Conservation (phyloP, 1,140 invertebrate genomes). For the Condylostylus longicornis region DNA sequence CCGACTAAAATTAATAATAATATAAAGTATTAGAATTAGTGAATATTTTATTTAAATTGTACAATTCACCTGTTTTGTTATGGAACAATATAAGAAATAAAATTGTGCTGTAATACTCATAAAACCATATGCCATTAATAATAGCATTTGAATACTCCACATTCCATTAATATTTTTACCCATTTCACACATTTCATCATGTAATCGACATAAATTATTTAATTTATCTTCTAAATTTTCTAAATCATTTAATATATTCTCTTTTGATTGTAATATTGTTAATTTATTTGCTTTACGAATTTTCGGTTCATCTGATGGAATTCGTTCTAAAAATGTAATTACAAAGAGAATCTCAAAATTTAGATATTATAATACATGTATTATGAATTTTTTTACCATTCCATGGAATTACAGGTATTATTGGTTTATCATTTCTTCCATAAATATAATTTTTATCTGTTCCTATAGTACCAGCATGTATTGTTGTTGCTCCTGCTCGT, state of each 20-base stretch:
- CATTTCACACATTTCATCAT: conserved; percentile 31
- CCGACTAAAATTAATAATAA: conserved; percentile 9
- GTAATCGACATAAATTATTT: conserved; percentile 28
- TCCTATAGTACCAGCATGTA: background rate
- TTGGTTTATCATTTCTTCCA: too few relatives aligned
- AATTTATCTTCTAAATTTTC: conserved; percentile 28
- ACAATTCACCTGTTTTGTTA: conserved; percentile 15
- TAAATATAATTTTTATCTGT: background rate
- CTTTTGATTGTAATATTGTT: too few relatives aligned
- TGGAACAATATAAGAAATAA: conserved; percentile 29
- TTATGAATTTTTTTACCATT: background rate
- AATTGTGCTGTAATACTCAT: conserved; percentile 29
- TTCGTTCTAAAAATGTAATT: too few relatives aligned
- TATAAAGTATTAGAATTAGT: background rate
- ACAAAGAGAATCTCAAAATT: too few relatives aligned
- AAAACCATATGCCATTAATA: conserved; percentile 30
- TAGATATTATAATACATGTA: too few relatives aligned
- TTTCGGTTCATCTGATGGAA: too few relatives aligned
- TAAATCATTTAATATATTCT: conserved; percentile 16
- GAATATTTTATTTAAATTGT: background rate
- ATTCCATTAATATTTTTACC: conserved; percentile 26
- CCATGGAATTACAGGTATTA: conserved; percentile 1
- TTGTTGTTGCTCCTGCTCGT: background rate
- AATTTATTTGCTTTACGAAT: too few relatives aligned
- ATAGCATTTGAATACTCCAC: conserved; percentile 30